Evolutionary conservation across 1,140 invertebrate species (phyloP).

Genomic region (Drosophila ohnishii): DNA sequence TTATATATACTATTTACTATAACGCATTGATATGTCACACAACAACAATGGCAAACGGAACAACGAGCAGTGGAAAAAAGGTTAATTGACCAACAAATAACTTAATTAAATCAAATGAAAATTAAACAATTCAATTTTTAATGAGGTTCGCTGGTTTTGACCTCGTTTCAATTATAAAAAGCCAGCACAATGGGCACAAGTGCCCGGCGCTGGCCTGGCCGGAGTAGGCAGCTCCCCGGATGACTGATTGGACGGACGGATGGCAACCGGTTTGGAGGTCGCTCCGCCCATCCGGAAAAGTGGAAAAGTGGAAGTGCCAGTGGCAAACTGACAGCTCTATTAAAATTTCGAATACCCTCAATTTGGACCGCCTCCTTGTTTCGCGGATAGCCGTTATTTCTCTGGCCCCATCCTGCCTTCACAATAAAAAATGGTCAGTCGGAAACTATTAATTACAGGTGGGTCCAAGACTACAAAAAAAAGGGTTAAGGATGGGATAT

Average conservation of each 20-base stretch:
- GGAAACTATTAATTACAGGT: slow-evolving; percentile 60
- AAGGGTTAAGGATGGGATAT: slow-evolving; percentile 8
- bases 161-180: slow-evolving; percentile 73
- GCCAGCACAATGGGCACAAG: slow-evolving; percentile 44
- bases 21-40: slow-evolving; percentile 75
- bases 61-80: slow-evolving; percentile 53
- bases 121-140: slow-evolving; percentile 80
- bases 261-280: slow-evolving; percentile 39
- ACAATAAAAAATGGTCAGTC: slow-evolving; percentile 29
- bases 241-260: slow-evolving; percentile 42
- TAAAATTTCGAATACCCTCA: slow-evolving; percentile 48
- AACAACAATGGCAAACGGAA: slow-evolving; percentile 49
- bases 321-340: slow-evolving; percentile 28
- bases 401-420: neutral
- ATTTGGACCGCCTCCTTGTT: slow-evolving; percentile 25
- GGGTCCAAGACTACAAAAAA: slow-evolving; percentile 13
- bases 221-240: slow-evolving; percentile 27
- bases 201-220: slow-evolving; percentile 4
- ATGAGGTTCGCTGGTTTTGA: slow-evolving; percentile 71
- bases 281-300: slow-evolving; percentile 39
- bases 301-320: slow-evolving; percentile 30
- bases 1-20: slow-evolving; percentile 14
- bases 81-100: slow-evolving; percentile 81
- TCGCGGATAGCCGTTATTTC: slow-evolving; percentile 7
- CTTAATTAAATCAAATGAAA: slow-evolving; percentile 81